Evolutionary conservation across 2,888 invertebrate species (phyloP).

Genomic region (Dugesia japonica): DNA sequence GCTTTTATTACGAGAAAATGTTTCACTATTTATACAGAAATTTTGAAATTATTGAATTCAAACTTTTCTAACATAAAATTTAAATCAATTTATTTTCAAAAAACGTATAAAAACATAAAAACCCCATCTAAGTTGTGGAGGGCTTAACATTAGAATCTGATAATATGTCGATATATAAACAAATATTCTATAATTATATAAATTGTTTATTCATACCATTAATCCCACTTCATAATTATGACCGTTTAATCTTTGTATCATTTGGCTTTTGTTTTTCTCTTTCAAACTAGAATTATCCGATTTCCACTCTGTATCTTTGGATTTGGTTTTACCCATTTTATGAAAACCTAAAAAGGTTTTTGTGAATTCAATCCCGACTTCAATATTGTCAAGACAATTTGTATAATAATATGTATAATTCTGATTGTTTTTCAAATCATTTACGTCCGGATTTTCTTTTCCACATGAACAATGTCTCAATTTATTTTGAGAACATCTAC

Average conservation of each 20-base stretch:
- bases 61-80: too few relatives aligned
- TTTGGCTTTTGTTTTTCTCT: background rate
- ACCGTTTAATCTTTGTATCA: background rate
- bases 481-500: conserved; percentile 11
- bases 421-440: background rate
- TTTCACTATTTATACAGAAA: too few relatives aligned
- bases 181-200: too few relatives aligned
- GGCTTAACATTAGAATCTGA: too few relatives aligned
- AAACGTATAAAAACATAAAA: too few relatives aligned
- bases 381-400: background rate
- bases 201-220: background rate
- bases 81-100: too few relatives aligned
- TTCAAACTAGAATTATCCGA: background rate
- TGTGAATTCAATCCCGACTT: background rate
- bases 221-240: background rate
- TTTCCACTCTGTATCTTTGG: background rate
- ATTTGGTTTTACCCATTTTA: background rate
- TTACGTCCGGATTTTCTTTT: background rate
- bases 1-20: too few relatives aligned
- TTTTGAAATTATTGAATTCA: too few relatives aligned
- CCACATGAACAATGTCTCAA: conserved; percentile 6
- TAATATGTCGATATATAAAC: too few relatives aligned
- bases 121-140: too few relatives aligned
- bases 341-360: background rate
- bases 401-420: background rate